Base-by-base conservation (phyloP, 2,797 vertebrate genomes). In the Oryzias sinensis region DNA sequence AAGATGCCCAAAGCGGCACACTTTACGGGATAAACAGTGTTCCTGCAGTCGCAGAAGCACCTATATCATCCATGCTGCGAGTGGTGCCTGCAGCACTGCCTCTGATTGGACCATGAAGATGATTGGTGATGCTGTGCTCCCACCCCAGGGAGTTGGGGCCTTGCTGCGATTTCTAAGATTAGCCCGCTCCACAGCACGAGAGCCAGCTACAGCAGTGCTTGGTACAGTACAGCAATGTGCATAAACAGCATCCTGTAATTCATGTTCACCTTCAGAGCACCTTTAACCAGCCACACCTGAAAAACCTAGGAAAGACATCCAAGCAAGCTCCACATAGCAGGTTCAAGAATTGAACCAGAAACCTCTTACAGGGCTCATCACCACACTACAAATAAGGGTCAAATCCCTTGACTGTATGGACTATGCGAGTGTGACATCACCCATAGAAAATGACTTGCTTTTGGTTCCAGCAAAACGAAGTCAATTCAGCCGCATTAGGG, bases 161-260 rank as follows among this genome's bases (percentile, higher is more conserved):
- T 18, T n/a, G 70, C 60, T 69, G 63, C 77, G 79, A 84, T 81
- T 81, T 83, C 82, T 84, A 85, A 86, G 80, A 87, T 90, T 86
- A 87, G 81, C 71, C 72, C 37, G 55, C 72, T 75, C 56, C 67
- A 72, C 61, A 60, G 77, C 73, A 59, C 66, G 60, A 50, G 66
- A 45, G 60, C 60, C 66, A 57, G 62, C 76, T 57, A 20, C 44
- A 22, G 44, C n/a, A 47, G 41, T 66, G 48, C 48, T 52, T 46
- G 49, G 69, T 67, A 61, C 62, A 62, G 67, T 43, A 45, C 72
- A 73, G 42, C 11, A 14, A 49, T 25, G 24, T 25, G 49, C 46
- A 44, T 13, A 56, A 63, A 64, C 65, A 54, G 11, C 50, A 53
- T 58, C 52, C 43, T 41, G 41, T 62, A 8, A 5, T 14, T 53